phyloP scores from a whole-genome alignment of 2,113 vertebrate species.

The Ranitomeya variabilis region DNA sequence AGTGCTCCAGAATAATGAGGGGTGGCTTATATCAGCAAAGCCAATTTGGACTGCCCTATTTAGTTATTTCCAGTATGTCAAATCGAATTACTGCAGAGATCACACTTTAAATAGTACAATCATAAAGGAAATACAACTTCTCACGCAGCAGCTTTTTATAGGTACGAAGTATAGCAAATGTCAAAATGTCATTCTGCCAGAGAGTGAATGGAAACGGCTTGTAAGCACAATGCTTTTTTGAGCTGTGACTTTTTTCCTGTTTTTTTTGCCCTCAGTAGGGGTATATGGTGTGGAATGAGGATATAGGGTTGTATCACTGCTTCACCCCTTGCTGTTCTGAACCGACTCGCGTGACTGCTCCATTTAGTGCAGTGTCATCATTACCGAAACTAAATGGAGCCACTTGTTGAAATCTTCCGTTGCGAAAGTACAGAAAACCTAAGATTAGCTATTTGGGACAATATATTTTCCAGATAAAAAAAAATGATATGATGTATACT shows the following conservation, averaged over 20 bases:
- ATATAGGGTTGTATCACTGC: not conserved
- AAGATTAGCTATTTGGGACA: not conserved
- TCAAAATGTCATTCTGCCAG: not conserved
- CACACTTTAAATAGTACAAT: too few species aligned
- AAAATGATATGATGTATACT: too few species aligned
- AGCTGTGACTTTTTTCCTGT: not conserved
- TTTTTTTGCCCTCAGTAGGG: not conserved
- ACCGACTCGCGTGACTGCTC: not conserved
- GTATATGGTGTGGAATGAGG: too few species aligned
- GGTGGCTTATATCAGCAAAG: too few species aligned
- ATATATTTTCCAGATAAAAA: not conserved
- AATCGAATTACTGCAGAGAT: too few species aligned
- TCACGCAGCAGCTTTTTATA: not conserved
- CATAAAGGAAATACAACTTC: not conserved
- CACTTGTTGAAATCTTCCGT: not conserved
- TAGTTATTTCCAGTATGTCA: too few species aligned
- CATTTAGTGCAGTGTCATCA: not conserved
- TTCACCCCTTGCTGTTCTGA: not conserved
- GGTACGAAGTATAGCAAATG: not conserved
- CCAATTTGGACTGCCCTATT: too few species aligned
- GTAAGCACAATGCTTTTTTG: not conserved
- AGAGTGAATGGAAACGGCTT: too few species aligned
- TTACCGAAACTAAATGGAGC: not conserved
- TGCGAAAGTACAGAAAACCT: not conserved
- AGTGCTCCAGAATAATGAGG: not conserved